phyloP scores from a whole-genome alignment of 2,113 vertebrate species.

The Odontesthes bonariensis region DNA sequence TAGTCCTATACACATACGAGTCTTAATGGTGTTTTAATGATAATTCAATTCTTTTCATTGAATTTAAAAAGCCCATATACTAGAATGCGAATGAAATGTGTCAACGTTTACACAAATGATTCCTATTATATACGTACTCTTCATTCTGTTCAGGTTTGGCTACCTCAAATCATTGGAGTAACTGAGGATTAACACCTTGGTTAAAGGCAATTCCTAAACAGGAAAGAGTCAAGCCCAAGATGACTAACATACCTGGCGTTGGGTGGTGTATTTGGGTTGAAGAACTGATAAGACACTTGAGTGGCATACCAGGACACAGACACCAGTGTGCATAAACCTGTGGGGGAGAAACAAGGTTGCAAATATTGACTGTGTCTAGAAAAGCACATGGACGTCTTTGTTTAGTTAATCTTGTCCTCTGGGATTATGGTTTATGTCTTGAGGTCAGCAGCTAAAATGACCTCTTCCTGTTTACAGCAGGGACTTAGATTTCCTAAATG shows the following conservation, averaged over 20 bases:
- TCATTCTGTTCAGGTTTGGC: too few species aligned
- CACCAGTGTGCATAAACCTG: constrained; percentile 92
- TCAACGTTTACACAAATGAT: too few species aligned
- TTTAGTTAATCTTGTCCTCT: constrained; percentile 20
- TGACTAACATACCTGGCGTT: constrained; percentile 88
- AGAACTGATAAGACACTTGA: constrained; percentile 94
- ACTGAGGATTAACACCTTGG: too few species aligned
- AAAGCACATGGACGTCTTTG: neutral
- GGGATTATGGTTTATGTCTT: constrained; percentile 37
- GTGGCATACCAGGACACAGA: constrained; percentile 96
- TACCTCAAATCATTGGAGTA: too few species aligned
- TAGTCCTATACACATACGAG: too few species aligned
- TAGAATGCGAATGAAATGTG: too few species aligned
- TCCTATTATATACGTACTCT: too few species aligned
- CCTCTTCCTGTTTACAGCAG: constrained; percentile 75
- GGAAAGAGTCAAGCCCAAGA: neutral
- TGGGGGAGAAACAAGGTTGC: neutral
- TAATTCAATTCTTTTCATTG: too few species aligned
- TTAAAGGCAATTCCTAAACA: neutral
- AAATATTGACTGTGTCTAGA: neutral
- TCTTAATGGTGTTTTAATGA: too few species aligned
- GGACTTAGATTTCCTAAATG: constrained; percentile 48
- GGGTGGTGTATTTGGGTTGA: constrained; percentile 91
- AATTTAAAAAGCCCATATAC: too few species aligned
- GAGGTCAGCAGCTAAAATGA: constrained; percentile 56